These are phyloP conservation scores for Nestor notabilis DNA, from an alignment of 2,113 vertebrate species.

Conservation along the genomic window DNA sequence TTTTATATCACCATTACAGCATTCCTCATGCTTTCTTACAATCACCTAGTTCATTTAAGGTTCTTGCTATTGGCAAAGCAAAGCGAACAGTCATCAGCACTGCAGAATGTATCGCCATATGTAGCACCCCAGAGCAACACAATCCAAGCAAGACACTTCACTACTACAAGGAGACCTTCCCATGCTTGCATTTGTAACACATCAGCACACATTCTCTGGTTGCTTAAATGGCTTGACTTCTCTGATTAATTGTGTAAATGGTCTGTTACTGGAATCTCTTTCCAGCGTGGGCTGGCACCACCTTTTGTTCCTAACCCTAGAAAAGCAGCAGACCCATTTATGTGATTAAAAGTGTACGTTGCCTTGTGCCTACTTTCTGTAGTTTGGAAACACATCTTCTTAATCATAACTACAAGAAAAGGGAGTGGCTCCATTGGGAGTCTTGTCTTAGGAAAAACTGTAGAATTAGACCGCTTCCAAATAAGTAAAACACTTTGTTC, in stretches of 20 bases:
- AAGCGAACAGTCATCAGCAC: not conserved
- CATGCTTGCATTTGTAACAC: not conserved
- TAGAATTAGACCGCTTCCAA: not conserved
- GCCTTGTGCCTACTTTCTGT: not conserved
- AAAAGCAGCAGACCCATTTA: not conserved
- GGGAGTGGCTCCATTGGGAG: not conserved
- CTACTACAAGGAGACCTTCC: not conserved
- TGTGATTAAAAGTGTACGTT: not conserved
- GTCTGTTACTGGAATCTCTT: not conserved
- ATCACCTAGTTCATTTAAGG: not conserved
- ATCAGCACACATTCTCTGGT: not conserved
- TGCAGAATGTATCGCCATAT: not conserved
- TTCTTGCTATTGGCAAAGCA: not conserved
- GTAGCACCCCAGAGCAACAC: not conserved
- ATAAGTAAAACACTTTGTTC: constrained; percentile 12
- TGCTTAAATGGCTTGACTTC: not conserved
- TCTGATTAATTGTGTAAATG: not conserved
- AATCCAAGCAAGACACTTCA: not conserved
- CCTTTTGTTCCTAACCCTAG: not conserved
- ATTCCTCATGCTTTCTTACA: not conserved
- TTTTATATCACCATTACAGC: not conserved
- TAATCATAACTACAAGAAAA: not conserved
- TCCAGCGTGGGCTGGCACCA: not conserved
- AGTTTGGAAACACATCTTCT: not conserved
- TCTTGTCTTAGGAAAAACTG: not conserved